Conservation (phyloP, 2,888 invertebrate genomes). For the Leptopilina myrica region DNA sequence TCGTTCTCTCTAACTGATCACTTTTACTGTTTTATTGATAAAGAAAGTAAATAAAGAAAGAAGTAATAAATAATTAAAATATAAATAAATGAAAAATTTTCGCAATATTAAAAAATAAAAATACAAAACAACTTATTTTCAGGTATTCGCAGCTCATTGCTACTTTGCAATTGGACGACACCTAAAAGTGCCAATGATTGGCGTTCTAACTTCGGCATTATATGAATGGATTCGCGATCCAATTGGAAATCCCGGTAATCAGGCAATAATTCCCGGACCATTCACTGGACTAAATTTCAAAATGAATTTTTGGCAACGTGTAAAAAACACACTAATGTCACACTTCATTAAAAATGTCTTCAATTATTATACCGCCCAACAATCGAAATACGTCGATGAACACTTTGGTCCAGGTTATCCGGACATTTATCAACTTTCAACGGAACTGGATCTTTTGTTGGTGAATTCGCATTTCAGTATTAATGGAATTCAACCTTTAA, state of each 20-base stretch:
- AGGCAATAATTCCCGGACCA: conserved; percentile 58
- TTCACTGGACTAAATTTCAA: conserved; percentile 51
- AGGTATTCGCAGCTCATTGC: conserved; percentile 66
- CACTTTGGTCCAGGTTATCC: conserved; percentile 60
- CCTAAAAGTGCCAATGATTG: conserved; percentile 65
- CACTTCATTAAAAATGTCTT: conserved; percentile 45
- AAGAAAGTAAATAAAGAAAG: not conserved
- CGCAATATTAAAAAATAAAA: too few relatives aligned
- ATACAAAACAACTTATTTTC: conserved; percentile 38
- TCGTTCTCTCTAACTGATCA: too few relatives aligned
- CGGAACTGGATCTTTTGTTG: conserved; percentile 73
- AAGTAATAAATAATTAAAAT: not conserved
- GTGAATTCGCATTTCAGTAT: conserved; percentile 79
- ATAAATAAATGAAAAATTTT: not conserved
- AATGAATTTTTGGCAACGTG: conserved; percentile 66
- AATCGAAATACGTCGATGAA: conserved; percentile 59
- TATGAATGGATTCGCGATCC: conserved; percentile 64
- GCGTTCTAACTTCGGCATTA: conserved; percentile 57
- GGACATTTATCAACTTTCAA: conserved; percentile 60
- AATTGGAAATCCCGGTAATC: conserved; percentile 62
- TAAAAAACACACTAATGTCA: conserved; percentile 56
- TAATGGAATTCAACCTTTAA: conserved; percentile 77
- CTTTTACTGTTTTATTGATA: too few relatives aligned
- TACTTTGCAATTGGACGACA: conserved; percentile 65
- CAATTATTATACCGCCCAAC: conserved; percentile 50